Percentiles rank a stretch among this genome's conserved stretches.
Evolutionary conservation across 1,140 invertebrate genomes (phyloP).

Genomic region (Trinorchestia longiramus): DNA sequence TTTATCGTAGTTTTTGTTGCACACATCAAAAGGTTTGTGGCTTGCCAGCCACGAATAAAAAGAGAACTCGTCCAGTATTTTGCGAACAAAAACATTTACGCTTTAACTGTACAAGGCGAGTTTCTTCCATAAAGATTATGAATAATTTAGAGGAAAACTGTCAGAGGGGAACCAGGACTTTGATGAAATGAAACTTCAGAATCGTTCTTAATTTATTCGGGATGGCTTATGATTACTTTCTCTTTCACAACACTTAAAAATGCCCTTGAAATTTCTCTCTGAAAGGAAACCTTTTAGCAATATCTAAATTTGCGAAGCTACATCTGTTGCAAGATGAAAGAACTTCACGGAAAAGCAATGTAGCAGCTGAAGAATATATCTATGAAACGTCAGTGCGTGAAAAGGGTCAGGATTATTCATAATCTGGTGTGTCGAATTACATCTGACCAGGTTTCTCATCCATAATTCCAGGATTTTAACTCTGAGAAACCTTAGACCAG

Average conservation of each 20-base stretch:
- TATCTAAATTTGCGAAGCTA: background rate
- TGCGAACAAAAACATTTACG: background rate
- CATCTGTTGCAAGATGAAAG: background rate
- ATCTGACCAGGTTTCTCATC: no score
- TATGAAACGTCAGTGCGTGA: background rate
- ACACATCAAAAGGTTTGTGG: constrained; percentile 29
- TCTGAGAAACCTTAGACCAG: no score
- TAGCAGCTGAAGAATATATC: background rate
- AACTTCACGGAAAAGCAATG: background rate
- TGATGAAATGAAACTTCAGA: background rate
- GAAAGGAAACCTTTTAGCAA: background rate
- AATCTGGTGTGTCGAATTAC: background rate
- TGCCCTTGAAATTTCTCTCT: background rate
- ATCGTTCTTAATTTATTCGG: background rate
- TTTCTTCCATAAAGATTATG: background rate
- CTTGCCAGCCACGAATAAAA: background rate
- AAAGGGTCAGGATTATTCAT: background rate
- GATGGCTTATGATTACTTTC: background rate
- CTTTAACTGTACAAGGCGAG: background rate
- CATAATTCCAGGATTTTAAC: no score
- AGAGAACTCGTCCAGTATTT: background rate
- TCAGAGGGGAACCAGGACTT: background rate
- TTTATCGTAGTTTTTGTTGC: background rate
- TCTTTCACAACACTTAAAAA: background rate
- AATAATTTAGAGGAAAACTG: background rate